Evolutionary conservation across 2,888 invertebrate species (phyloP), one percentile per base, ranked within the genome.

Genomic region (Diadegma fenestrale): DNA sequence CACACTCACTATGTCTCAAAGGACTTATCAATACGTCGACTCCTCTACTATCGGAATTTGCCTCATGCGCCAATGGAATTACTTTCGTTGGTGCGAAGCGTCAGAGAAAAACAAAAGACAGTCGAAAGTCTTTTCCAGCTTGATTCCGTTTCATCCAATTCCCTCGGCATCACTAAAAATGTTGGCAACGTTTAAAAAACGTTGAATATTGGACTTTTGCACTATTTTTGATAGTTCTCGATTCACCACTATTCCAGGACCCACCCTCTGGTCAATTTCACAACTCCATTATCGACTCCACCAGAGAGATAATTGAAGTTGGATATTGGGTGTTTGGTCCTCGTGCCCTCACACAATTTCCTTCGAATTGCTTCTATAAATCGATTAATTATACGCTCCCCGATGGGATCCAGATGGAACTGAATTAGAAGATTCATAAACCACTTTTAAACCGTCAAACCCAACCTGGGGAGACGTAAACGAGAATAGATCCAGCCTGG

Each of bases 1-100:
- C 82, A 73, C 72, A 68, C 68, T 73, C 73, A 61, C 58, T 78
- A 2, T 78, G 68, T 63, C 84, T 77, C 77, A 77, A 77, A 77
- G 72, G 64, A 64, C 54, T 63, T 79, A 79, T 82, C 77, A 61
- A 79, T 71, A 76, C 61, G 63, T 71, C 84, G 43, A 30, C 68
- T 33, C 37, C n/a, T 63, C 7, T 41, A 37, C 43, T 51, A 64
- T 69, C 37, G 63, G 69, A 75, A 73, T 75, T 66, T 37, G 26
- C 14, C 64, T 37, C 8, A n/a, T 30, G 41, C 41, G 7, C 26
- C 14, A 72, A 72, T 64, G 14, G 26, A 48, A 71, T 45, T 45
- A 72, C 5, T 63, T 73, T 19, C 33, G 43, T 19, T 22, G 41
- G 19, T 33, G 41, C 7, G 22, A 58, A 54, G 54, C 30, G 17